These are phyloP conservation scores for Nasonovia ribisnigri DNA, from an alignment of 2,888 invertebrate genomes.

Conservation along the genomic window DNA sequence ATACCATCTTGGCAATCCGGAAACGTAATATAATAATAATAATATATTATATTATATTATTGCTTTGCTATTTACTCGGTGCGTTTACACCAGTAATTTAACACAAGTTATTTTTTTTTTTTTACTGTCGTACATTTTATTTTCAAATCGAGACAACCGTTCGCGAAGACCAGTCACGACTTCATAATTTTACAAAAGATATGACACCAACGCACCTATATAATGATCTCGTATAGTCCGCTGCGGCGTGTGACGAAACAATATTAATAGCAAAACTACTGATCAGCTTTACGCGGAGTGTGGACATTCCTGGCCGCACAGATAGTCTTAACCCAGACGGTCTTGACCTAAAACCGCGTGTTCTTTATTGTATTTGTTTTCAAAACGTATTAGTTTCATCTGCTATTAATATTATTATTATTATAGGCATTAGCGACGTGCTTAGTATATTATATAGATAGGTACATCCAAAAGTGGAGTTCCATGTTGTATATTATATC, in stretches of 20 bases:
- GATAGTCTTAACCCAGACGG: constrained; percentile 41
- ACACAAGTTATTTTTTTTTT: not conserved
- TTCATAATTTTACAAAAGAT: constrained; percentile 26
- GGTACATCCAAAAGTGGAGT: constrained; percentile 26
- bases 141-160: not conserved
- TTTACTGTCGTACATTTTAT: not conserved
- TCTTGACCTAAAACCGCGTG: constrained; percentile 57
- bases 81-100: not conserved
- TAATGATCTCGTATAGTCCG: constrained; percentile 4
- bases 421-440: not conserved
- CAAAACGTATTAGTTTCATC: not conserved
- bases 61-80: not conserved
- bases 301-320: constrained; percentile 46
- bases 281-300: constrained; percentile 23
- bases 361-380: constrained; percentile 31
- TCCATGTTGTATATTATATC: not conserved
- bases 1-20: constrained; percentile 6
- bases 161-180: constrained; percentile 37
- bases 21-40: not conserved
- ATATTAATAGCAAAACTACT: constrained; percentile 33
- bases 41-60: not conserved
- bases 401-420: not conserved
- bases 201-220: constrained; percentile 36
- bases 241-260: constrained; percentile 32
- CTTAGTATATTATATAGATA: not conserved